phyloP scores from a whole-genome alignment of 35 echinoderm and acorn worm genomes.

The Apostichopus parvimensis region DNA sequence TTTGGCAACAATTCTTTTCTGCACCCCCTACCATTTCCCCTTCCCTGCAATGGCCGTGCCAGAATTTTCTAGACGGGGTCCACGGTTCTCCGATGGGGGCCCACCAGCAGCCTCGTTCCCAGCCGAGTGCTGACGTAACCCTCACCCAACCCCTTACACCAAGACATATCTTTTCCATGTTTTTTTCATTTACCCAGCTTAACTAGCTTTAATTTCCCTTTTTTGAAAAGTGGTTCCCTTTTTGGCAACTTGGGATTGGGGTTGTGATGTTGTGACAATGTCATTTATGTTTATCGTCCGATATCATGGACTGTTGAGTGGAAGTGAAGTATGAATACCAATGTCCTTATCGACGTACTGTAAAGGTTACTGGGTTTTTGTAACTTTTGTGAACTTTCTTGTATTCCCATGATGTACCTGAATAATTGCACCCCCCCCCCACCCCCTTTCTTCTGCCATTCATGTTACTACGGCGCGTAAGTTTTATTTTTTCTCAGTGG shows the following conservation, averaged over 20 bases:
- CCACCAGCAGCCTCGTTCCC: neutral
- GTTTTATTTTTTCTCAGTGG: constrained; percentile 2
- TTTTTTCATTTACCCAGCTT: constrained; percentile 5
- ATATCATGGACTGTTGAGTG: too few relatives aligned
- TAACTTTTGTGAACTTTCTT: too few relatives aligned
- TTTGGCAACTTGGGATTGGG: too few relatives aligned
- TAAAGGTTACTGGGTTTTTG: too few relatives aligned
- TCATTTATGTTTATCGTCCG: too few relatives aligned
- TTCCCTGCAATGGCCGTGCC: neutral
- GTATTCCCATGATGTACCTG: too few relatives aligned
- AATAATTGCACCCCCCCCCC: too few relatives aligned
- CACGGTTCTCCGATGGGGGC: constrained; percentile 5
- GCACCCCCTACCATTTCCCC: neutral
- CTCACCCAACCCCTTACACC: constrained; percentile 1
- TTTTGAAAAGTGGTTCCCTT: too few relatives aligned
- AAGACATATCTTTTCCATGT: neutral
- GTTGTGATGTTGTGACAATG: too few relatives aligned
- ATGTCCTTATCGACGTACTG: too few relatives aligned
- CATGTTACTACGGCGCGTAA: neutral
- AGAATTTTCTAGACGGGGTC: constrained; percentile 2
- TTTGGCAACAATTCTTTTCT: neutral
- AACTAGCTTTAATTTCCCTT: neutral
- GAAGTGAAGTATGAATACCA: too few relatives aligned
- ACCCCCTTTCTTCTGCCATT: too few relatives aligned
- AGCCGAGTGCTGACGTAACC: constrained; percentile 5